Conservation (phyloP, 2,797 vertebrate genomes). For the Eospalax fontanierii region DNA sequence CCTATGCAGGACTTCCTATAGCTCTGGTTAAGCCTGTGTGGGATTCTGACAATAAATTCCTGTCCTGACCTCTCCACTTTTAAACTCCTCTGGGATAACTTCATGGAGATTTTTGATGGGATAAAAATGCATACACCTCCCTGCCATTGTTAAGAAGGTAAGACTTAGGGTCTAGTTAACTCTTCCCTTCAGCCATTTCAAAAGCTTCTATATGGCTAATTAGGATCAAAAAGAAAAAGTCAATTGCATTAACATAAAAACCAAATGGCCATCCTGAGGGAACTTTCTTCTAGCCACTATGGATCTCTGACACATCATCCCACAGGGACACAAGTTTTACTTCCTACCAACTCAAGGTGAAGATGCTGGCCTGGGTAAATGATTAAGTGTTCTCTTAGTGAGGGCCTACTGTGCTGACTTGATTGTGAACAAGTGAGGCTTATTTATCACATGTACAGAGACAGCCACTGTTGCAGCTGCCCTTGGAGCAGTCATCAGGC, state of each 20-base stretch:
- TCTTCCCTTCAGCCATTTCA: slow-evolving; percentile 1
- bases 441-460: neutral
- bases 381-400: neutral
- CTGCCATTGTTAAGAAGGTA: neutral
- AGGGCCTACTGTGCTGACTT: neutral
- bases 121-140: neutral
- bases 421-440: neutral
- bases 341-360: neutral
- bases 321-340: neutral
- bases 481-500: neutral
- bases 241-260: slow-evolving; percentile 8
- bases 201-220: slow-evolving; percentile 36
- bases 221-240: slow-evolving; percentile 3
- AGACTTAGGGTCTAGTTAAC: neutral
- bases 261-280: neutral
- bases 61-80: neutral
- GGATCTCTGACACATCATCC: neutral
- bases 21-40: neutral
- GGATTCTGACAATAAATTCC: neutral
- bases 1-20: neutral
- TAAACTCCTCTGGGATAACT: slow-evolving; percentile 1
- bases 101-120: neutral
- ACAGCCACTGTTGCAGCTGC: neutral
- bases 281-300: neutral
- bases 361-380: neutral